phyloP scores from a whole-genome alignment of 2,888 invertebrate genomes.

The Hydraecia micacea region DNA sequence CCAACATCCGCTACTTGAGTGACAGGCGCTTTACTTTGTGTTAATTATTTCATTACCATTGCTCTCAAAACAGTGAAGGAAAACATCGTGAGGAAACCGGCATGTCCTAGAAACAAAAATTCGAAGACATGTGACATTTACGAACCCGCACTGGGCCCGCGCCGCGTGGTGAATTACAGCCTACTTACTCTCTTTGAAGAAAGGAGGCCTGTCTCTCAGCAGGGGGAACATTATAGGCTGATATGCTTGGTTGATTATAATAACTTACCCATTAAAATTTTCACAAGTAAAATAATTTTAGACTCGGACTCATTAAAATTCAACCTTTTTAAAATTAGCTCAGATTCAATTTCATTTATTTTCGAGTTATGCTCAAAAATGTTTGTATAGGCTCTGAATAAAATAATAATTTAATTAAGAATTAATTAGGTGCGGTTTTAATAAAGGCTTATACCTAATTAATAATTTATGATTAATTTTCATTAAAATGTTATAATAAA shows the following conservation, averaged over 20 bases:
- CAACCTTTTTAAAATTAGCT: conserved; percentile 21
- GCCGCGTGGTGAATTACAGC: too few species aligned
- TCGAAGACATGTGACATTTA: too few species aligned
- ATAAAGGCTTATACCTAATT: conserved; percentile 10
- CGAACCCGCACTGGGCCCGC: too few species aligned
- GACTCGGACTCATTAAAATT: conserved; percentile 28
- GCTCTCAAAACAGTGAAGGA: too few species aligned
- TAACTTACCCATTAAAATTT: conserved; percentile 4
- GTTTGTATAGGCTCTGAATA: conserved; percentile 6
- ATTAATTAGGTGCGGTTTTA: conserved; percentile 15
- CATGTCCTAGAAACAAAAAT: too few species aligned
- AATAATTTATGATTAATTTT: conserved; percentile 18
- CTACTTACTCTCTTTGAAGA: too few species aligned
- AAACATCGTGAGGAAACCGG: too few species aligned
- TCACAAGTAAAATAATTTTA: neutral
- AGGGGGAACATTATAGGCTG: too few species aligned
- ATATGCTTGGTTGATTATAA: neutral
- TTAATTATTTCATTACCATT: too few species aligned
- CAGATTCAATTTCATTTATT: conserved; percentile 16
- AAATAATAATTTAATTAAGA: conserved; percentile 9
- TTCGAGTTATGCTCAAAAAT: neutral
- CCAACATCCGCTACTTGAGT: too few species aligned
- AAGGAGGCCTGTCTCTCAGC: too few species aligned
- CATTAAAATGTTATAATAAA: conserved; percentile 10
- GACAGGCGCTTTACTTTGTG: too few species aligned